Evolutionary conservation across 2,797 vertebrate species (phyloP).

Genomic region (Paratrypauchen microcephalus): DNA sequence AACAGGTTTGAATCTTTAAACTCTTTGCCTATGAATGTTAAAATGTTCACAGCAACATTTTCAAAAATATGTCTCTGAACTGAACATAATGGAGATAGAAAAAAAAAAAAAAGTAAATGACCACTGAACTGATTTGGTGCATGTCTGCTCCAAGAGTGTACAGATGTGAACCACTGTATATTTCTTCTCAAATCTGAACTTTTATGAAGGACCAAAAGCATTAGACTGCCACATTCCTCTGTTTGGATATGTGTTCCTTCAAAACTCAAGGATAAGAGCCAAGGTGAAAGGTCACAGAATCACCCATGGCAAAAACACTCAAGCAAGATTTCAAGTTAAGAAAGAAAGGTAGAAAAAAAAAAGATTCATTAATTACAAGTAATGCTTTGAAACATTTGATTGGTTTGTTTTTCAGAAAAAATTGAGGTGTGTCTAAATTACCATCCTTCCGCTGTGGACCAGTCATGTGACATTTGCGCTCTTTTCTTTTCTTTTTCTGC

Average conservation of each 20-base stretch:
- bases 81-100: neutral
- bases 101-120: neutral
- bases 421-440: no score
- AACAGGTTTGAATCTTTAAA: neutral
- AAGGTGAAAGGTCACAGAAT: neutral
- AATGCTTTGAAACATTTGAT: no score
- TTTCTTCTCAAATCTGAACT: neutral
- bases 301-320: neutral
- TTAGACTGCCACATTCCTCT: neutral
- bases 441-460: no score
- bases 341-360: no score
- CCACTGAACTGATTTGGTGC: neutral
- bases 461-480: no score
- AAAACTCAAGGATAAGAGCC: conserved; percentile 1
- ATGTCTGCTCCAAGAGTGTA: neutral
- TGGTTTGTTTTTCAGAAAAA: no score
- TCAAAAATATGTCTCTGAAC: neutral
- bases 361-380: neutral
- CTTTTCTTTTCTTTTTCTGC: no score
- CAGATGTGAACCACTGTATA: neutral
- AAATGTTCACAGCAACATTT: neutral
- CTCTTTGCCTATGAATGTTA: neutral
- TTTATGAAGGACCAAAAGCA: neutral
- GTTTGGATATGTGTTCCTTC: neutral
- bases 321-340: neutral